Conservation (phyloP, 2,113 vertebrate species). For the Aplodontia rufa region DNA sequence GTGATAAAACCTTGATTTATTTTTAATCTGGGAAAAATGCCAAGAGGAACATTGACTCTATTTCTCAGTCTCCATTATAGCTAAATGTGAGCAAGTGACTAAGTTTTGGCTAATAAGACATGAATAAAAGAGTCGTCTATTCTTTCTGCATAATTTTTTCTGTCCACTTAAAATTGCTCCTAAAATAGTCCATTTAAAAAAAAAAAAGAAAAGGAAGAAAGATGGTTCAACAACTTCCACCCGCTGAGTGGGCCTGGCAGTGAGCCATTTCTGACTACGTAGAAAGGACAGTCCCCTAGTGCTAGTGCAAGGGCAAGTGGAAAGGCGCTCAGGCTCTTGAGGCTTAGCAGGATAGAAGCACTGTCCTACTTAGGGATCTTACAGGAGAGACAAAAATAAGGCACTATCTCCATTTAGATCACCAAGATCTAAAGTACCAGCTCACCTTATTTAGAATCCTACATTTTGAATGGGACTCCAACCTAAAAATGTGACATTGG, state of each 20-base stretch:
- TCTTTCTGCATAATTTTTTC: not conserved
- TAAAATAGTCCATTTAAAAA: not conserved
- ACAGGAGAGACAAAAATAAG: not conserved
- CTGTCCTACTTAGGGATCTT: not conserved
- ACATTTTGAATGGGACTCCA: not conserved
- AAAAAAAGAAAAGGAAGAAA: not conserved
- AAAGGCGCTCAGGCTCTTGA: rapidly evolving
- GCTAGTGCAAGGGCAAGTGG: not conserved
- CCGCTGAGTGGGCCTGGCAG: not conserved
- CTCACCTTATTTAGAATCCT: not conserved
- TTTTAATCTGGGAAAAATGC: not conserved
- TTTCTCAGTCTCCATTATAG: not conserved
- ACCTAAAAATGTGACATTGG: not conserved
- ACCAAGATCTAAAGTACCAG: not conserved
- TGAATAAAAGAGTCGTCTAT: not conserved
- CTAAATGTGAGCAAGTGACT: not conserved
- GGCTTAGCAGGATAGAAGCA: not conserved
- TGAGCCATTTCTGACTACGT: not conserved
- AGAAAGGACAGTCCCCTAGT: not conserved
- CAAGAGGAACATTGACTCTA: not conserved
- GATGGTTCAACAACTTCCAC: no score
- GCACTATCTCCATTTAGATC: not conserved
- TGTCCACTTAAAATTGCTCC: not conserved
- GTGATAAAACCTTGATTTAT: not conserved
- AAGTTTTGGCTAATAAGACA: not conserved